Conservation (phyloP, 2,113 vertebrate genomes). For the Alethe castanea region DNA sequence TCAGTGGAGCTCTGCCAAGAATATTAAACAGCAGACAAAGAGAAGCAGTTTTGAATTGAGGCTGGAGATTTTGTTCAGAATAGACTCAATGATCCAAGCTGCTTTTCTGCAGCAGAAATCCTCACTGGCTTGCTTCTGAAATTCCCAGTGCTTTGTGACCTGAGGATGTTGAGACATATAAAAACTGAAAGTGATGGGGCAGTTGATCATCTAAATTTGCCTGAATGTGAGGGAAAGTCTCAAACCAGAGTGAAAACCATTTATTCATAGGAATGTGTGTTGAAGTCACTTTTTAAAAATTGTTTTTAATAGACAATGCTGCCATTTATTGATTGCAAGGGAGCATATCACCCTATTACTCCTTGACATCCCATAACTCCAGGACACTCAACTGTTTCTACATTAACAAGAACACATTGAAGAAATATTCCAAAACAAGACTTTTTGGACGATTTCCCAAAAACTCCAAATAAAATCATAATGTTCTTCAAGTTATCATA, state of each 20-base stretch:
- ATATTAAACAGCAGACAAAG: not conserved
- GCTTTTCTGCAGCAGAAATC: not conserved
- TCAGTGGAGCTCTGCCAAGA: not conserved
- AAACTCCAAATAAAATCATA: not conserved
- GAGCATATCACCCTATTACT: not conserved
- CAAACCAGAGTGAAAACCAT: not conserved
- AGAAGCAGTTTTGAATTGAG: not conserved
- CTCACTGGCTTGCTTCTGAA: not conserved
- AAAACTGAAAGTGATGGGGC: not conserved
- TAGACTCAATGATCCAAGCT: not conserved
- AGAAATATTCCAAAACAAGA: conserved; percentile 9
- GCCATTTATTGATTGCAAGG: not conserved
- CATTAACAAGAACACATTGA: not conserved
- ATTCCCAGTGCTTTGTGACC: not conserved
- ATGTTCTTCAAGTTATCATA: not conserved
- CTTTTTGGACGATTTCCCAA: not conserved
- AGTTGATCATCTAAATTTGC: not conserved
- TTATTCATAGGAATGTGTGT: not conserved
- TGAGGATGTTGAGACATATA: not conserved
- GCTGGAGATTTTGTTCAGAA: not conserved
- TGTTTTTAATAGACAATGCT: not conserved
- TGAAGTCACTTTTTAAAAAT: not conserved
- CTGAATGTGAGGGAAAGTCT: not conserved
- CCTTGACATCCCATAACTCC: not conserved
- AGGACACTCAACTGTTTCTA: not conserved